These are phyloP conservation scores for Neodon shergylaensis DNA, from an alignment of 2,113 vertebrate genomes.

Conservation along the genomic window DNA sequence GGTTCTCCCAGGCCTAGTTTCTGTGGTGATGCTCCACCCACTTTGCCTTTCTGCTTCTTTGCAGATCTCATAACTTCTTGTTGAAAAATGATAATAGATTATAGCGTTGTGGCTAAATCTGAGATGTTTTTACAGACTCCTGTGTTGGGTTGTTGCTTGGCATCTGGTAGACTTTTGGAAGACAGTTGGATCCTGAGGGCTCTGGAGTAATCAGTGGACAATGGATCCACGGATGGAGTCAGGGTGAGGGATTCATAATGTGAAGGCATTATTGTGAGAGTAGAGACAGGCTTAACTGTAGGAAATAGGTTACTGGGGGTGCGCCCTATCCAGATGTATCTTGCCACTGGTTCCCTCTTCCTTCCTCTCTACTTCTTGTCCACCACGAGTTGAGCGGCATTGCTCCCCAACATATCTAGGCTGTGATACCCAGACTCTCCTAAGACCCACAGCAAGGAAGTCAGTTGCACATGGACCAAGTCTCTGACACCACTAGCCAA, in stretches of 20 bases:
- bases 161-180: background rate
- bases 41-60: background rate
- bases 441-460: background rate
- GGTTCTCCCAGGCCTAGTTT: background rate
- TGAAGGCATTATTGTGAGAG: background rate
- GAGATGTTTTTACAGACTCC: background rate
- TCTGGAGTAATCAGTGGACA: background rate
- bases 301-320: background rate
- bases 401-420: background rate
- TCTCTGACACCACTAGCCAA: background rate
- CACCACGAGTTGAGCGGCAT: background rate
- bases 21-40: no score
- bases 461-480: background rate
- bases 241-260: background rate
- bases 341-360: background rate
- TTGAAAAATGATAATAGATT: background rate
- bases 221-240: background rate
- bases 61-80: background rate
- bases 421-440: background rate
- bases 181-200: background rate
- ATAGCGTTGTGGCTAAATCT: no score
- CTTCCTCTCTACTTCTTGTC: background rate
- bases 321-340: background rate
- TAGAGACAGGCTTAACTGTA: background rate
- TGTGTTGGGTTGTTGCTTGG: background rate